These are phyloP conservation scores for Collichthys lucidus DNA, from an alignment of 2,113 vertebrate species.

Conservation along the genomic window DNA sequence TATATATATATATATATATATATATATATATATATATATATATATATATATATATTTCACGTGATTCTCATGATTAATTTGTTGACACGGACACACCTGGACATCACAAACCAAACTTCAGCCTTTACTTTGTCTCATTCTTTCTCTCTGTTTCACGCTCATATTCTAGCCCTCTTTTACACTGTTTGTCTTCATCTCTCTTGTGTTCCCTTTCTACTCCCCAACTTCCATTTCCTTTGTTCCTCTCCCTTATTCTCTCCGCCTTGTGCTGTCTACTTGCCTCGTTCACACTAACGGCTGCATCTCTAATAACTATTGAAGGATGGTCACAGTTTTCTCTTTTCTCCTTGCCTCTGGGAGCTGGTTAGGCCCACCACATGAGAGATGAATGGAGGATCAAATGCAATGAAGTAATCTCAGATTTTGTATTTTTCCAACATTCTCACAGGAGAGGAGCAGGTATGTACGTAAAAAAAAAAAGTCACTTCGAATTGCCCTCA, in stretches of 20 bases:
- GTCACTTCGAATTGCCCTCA: conserved; percentile 63
- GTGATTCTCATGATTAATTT: conserved; percentile 10
- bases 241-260: conserved; percentile 42
- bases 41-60: not conserved
- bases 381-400: conserved; percentile 70
- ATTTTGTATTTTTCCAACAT: conserved; percentile 72
- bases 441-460: conserved; percentile 60
- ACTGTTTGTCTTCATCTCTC: conserved; percentile 46
- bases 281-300: conserved; percentile 75
- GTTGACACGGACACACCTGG: conserved; percentile 10
- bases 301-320: conserved; percentile 81
- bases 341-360: conserved; percentile 73
- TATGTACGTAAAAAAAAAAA: conserved; percentile 32
- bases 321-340: conserved; percentile 62
- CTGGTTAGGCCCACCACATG: conserved; percentile 65
- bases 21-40: too few relatives aligned
- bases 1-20: too few relatives aligned
- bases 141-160: conserved; percentile 22
- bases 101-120: conserved; percentile 12
- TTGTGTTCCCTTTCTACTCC: conserved; percentile 35
- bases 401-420: conserved; percentile 76
- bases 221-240: conserved; percentile 51
- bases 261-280: conserved; percentile 58
- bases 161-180: conserved; percentile 20
- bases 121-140: not conserved